phyloP scores from a whole-genome alignment of 2,113 vertebrate species.

The Gorsachius goisagi region DNA sequence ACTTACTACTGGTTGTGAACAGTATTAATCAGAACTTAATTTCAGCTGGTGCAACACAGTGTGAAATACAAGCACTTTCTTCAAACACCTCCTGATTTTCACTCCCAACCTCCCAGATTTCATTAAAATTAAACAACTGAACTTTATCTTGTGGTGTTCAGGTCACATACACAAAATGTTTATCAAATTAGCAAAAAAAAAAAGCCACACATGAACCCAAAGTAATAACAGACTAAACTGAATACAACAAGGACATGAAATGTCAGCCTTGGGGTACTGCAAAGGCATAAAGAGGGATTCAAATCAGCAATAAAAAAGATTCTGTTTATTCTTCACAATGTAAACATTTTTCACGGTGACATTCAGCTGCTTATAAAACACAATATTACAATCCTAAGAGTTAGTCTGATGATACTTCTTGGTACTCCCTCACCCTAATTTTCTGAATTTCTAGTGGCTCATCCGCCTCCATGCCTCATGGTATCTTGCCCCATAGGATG shows the following conservation, averaged over 20 bases:
- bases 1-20: not conserved
- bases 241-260: not conserved
- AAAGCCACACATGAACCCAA: not conserved
- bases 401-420: not conserved
- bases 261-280: not conserved
- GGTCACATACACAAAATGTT: not conserved
- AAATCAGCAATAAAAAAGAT: not conserved
- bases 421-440: not conserved
- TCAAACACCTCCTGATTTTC: not conserved
- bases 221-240: not conserved
- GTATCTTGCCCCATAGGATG: not conserved
- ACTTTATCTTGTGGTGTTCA: not conserved
- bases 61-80: not conserved
- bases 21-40: slow-evolving; percentile 18
- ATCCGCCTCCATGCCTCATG: not conserved
- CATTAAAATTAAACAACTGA: not conserved
- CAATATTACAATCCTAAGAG: not conserved
- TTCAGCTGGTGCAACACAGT: not conserved
- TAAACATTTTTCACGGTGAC: not conserved
- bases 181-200: not conserved
- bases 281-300: not conserved
- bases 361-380: not conserved
- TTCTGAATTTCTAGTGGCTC: not conserved
- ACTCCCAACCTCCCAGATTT: not conserved
- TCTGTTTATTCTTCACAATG: not conserved